Base-by-base conservation (phyloP, 1,140 invertebrate species). In the Grapholita molesta region DNA sequence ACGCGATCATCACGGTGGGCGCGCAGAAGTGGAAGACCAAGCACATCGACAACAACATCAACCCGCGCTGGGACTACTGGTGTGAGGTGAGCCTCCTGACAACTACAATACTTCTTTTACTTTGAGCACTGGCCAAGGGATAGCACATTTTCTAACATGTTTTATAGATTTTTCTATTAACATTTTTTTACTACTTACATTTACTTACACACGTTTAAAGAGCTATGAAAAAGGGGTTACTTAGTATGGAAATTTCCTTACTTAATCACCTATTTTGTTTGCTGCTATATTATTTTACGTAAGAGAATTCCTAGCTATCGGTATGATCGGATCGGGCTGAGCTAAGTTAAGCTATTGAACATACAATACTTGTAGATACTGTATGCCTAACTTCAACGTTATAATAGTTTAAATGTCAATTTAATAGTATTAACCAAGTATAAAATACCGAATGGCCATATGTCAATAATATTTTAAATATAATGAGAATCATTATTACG, bases 31-130 rank as follows among this genome's bases (percentile, higher is more conserved):
- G 97, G 87, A 95, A 95, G 81, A 99, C 98, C 0, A 94, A 95
- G 78, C 97, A 96, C 7, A 98, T 99, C 76, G 95, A 98, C 79
- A 98, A 98, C 87, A 97, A 96, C 70, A 94, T 99, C 9, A 96
- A 97, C 93, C 98, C 98, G 12, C 96, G 97, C 77, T 99, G 98
- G 98, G 97, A 98, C 85, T 98, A 92, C 88, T 97, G 96, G 95
- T 98, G 97, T 83, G 97, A 98, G 96, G 97, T 98, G 94, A 93
- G 93, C 79, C 66, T 65, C n/a, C 30, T 42, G 6, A 24, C 64
- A 23, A 12, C 52, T 61, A 33, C 65, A 35, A 48, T 15, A 35
- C 35, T 68, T 15, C 68, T 61, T 25, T 23, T 66, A 30, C 24
- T 66, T 6, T 38, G 66, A 66, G 66, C 70, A 71, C 70, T 71